phyloP scores from a whole-genome alignment of 1,140 invertebrate genomes.

The Bombus breviceps region DNA sequence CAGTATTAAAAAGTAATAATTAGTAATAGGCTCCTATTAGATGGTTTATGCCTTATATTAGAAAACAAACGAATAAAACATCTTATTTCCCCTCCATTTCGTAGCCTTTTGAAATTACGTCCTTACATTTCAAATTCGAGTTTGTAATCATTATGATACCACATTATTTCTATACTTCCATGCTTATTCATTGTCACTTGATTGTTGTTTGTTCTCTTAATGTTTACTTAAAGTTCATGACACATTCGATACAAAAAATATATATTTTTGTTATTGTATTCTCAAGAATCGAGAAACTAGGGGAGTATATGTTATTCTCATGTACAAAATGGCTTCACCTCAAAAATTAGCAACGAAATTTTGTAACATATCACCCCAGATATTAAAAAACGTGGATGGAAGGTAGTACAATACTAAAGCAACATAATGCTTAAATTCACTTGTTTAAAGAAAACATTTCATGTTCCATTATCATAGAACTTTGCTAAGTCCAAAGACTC shows the following conservation, averaged over 20 bases:
- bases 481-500: conserved; percentile 60
- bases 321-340: conserved; percentile 71
- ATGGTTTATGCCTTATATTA: conserved; percentile 76
- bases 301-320: not conserved
- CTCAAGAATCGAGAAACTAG: not conserved
- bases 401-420: conserved; percentile 58
- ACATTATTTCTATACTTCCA: not conserved
- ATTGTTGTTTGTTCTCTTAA: not conserved
- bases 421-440: not conserved
- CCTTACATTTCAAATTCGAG: conserved; percentile 24
- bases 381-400: conserved; percentile 51
- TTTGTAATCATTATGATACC: not conserved
- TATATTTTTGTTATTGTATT: not conserved
- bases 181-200: not conserved
- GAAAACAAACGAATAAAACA: conserved; percentile 69
- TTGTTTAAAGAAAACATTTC: not conserved
- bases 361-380: conserved; percentile 64
- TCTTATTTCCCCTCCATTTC: conserved; percentile 68
- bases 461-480: conserved; percentile 35
- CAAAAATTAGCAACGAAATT: conserved; percentile 60
- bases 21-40: conserved; percentile 72
- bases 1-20: conserved; percentile 81
- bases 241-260: not conserved
- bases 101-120: not conserved
- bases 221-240: not conserved